A percentile compares a stretch with the other conserved stretches of the same genome.
Conservation (phyloP, 2,888 invertebrate species). For the Lordiphosa andalusiaca region DNA sequence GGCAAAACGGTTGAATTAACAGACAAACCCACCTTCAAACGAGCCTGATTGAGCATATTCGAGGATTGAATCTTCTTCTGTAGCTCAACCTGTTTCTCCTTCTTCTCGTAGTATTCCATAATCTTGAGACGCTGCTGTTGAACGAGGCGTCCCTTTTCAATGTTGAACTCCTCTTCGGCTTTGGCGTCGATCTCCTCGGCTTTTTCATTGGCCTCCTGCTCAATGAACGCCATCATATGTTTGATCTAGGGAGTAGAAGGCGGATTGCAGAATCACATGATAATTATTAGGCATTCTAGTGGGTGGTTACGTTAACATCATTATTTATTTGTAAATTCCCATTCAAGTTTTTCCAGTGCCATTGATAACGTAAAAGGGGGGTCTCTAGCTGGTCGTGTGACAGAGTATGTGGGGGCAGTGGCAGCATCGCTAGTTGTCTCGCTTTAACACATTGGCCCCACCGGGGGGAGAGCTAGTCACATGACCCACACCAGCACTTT, state of each 20-base stretch:
- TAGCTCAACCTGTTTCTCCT: slow-evolving; percentile 99
- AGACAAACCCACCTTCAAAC: slow-evolving; percentile 84
- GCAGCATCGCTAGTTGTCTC: slow-evolving; percentile 49
- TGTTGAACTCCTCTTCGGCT: slow-evolving; percentile 99
- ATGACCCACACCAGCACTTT: slow-evolving; percentile 61
- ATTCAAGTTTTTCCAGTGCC: slow-evolving; percentile 30
- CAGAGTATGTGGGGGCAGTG: slow-evolving; percentile 34
- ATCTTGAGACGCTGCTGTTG: slow-evolving; percentile 99
- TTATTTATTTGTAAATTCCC: slow-evolving; percentile 23
- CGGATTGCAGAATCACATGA: slow-evolving; percentile 34
- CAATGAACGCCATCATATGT: slow-evolving; percentile 99
- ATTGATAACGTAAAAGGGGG: slow-evolving; percentile 47
- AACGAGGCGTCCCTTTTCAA: slow-evolving; percentile 98
- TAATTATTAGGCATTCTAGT: slow-evolving; percentile 1
- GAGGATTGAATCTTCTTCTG: slow-evolving; percentile 99
- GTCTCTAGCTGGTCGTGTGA: slow-evolving; percentile 28
- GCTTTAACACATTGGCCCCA: slow-evolving; percentile 49
- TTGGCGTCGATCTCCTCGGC: slow-evolving; percentile 99
- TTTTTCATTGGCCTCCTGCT: slow-evolving; percentile 99
- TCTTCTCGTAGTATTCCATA: slow-evolving; percentile 99
- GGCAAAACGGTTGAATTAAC: background rate
- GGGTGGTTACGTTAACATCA: background rate
- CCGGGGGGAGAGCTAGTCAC: slow-evolving; percentile 64
- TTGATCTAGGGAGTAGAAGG: slow-evolving; percentile 87
- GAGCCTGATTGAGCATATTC: slow-evolving; percentile 98